These are phyloP conservation scores for Mechanitis messenoides DNA, from an alignment of 2,888 invertebrate species.

Conservation along the genomic window DNA sequence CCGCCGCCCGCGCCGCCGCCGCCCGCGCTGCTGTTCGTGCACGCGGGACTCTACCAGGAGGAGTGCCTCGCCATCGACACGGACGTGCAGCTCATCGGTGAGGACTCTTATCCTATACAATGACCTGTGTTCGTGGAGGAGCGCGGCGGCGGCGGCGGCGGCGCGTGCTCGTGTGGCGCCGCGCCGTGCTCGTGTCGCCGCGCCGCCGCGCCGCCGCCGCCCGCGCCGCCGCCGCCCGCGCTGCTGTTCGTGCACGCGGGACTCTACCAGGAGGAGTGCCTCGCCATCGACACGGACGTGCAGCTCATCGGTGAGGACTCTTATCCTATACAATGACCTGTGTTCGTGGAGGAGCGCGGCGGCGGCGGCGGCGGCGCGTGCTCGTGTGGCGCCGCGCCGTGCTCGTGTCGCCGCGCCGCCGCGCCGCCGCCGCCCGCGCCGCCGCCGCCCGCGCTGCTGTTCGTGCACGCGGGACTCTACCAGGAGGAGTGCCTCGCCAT, in stretches of 20 bases:
- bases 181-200: conserved; percentile 34
- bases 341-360: conserved; percentile 88
- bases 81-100: conserved; percentile 93
- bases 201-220: conserved; percentile 45
- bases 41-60: conserved; percentile 93
- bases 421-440: conserved; percentile 55
- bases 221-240: conserved; percentile 78
- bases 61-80: conserved; percentile 96
- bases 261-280: conserved; percentile 93
- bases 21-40: conserved; percentile 91
- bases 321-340: no score
- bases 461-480: conserved; percentile 95
- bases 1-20: no score
- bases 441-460: conserved; percentile 84
- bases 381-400: conserved; percentile 41
- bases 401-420: conserved; percentile 44
- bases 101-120: conserved; percentile 30
- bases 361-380: conserved; percentile 47
- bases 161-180: conserved; percentile 51
- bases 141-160: conserved; percentile 61
- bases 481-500: conserved; percentile 95
- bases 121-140: conserved; percentile 94
- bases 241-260: conserved; percentile 96
- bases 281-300: conserved; percentile 95
- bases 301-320: conserved; percentile 85